These are phyloP conservation scores for Siniperca scherzeri DNA, from an alignment of 2,797 vertebrate genomes.

Conservation along the genomic window DNA sequence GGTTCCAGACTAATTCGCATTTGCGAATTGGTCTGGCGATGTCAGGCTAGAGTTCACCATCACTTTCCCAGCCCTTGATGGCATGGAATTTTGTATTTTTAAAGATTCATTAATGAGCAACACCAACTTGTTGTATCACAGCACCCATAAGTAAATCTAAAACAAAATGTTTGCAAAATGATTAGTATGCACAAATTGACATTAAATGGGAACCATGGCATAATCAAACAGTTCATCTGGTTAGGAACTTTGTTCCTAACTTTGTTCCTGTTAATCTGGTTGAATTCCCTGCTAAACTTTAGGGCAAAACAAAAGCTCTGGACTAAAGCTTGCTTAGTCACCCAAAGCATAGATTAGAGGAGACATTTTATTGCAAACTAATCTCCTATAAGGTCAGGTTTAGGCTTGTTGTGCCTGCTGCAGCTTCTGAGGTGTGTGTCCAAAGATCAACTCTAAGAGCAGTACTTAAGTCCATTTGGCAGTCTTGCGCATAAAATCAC, in stretches of 20 bases:
- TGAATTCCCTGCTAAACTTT: neutral
- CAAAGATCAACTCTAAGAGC: slow-evolving; percentile 2
- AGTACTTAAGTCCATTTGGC: neutral
- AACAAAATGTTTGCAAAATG: neutral
- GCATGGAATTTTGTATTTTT: neutral
- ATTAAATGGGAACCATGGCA: neutral
- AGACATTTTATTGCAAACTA: neutral
- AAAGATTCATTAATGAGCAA: neutral
- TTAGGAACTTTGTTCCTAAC: neutral
- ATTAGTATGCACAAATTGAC: neutral
- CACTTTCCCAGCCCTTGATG: neutral
- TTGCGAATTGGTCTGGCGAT: too few relatives aligned
- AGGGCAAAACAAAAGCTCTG: neutral
- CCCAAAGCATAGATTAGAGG: neutral
- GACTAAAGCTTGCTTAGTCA: neutral
- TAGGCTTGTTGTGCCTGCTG: slow-evolving; percentile 1
- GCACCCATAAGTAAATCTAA: neutral
- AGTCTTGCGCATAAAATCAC: neutral
- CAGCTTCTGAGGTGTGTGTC: neutral
- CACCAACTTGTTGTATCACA: too few relatives aligned
- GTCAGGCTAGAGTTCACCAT: neutral
- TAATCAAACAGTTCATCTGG: neutral
- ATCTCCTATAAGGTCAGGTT: slow-evolving; percentile 29
- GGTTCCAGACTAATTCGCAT: too few relatives aligned
- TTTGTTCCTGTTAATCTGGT: neutral